Evolutionary conservation across 2,797 vertebrate genomes (phyloP), one percentile per base, ranked within the genome.

Genomic region (Bucorvus abyssinicus): DNA sequence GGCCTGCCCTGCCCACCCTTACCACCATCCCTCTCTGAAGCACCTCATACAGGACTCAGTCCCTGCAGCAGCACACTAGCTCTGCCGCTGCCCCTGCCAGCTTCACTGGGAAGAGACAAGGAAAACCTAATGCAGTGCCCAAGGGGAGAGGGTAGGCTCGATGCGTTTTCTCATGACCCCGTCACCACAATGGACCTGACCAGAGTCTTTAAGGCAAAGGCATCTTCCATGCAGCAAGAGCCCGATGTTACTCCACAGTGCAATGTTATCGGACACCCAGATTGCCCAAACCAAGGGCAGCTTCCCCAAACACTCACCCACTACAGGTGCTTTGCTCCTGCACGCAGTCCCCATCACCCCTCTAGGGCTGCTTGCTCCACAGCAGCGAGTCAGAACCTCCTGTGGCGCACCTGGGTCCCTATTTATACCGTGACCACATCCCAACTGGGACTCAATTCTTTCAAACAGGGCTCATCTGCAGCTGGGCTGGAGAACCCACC

Each of bases 241-340:
- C 67, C 29, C 30, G 12, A 6, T 5, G 7, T 8, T n/a, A 27
- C 19, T 27, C 26, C 36, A 23, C 7, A 8, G 8, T 5, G 0
- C 36, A 20, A 13, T 4, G 10, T 12, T 55, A 29, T 12, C 27
- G 15, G 18, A 14, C 64, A 47, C 19, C 6, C 30, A 47, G 30
- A 14, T 13, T 30, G 45, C n/a, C 45, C 50, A 45, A 45, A 57
- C 7, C 34, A 32, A 53, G 19, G 38, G 50, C 44, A 64, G 30
- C 15, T 40, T 18, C 64, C 22, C 5, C 38, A 44, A 50, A 15
- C 16, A 3, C 32, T 26, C 57, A 40, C 38, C 13, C 12, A 7
- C 60, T 21, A 12, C 1, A 0, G 15, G 13, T 10, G 3, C 38
- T 29, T 38, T 1, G 0, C 16, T 84, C 34, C 60, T 17, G 6